Conservation (phyloP, 2,113 vertebrate genomes). For the Bubo blakistoni region DNA sequence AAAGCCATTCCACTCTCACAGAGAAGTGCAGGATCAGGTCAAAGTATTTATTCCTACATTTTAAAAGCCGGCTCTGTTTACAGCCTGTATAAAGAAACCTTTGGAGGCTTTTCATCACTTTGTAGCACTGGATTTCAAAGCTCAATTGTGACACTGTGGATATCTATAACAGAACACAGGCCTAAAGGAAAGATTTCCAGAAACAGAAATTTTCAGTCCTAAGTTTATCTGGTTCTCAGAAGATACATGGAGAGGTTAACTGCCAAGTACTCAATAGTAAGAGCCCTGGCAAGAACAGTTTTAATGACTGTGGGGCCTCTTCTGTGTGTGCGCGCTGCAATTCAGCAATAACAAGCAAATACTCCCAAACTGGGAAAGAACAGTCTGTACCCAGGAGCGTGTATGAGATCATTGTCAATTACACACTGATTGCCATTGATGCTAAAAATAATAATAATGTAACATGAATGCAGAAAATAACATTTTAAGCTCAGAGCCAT, state of each 20-base stretch:
- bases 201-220: neutral
- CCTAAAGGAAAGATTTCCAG: neutral
- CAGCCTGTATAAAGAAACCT: neutral
- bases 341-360: constrained; percentile 1
- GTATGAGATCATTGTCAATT: constrained; percentile 20
- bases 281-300: neutral
- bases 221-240: neutral
- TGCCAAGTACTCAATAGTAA: neutral
- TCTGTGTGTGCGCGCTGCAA: fast-evolving
- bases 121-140: neutral
- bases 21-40: neutral
- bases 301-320: neutral
- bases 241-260: neutral
- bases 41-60: neutral
- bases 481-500: neutral
- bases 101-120: neutral
- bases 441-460: constrained; percentile 36
- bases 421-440: neutral
- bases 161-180: neutral
- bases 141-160: neutral
- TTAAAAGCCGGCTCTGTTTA: neutral
- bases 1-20: neutral
- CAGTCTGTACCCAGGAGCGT: neutral
- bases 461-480: constrained; percentile 1
- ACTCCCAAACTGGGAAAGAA: constrained; percentile 3